Evolutionary conservation across 1,140 invertebrate species (phyloP), one percentile per base, ranked within the genome.

Genomic region (Lepeophtheirus salmonis): DNA sequence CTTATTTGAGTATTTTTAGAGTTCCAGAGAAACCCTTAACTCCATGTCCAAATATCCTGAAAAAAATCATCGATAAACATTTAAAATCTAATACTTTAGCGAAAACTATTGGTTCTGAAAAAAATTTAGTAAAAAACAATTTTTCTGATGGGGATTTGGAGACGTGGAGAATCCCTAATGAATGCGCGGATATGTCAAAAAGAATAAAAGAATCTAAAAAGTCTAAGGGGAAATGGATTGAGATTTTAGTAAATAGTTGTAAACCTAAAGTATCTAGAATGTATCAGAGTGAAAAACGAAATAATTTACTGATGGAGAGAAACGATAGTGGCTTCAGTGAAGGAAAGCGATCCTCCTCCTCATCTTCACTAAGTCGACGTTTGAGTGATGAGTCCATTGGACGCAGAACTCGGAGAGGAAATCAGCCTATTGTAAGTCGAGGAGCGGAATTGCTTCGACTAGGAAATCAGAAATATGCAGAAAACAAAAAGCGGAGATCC

Each of bases 371-470:
- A n/a, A 41, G 6, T 6, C 30, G 30, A 41, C 30, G 30, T n/a
- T 41, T 41, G 30, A 41, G 30, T 41, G 30, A 41, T 41, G 30
- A 41, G 30, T 41, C 30, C 30, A n/a, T n/a, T n/a, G n/a, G n/a
- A n/a, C 6, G n/a, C 30, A 10, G 6, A 41, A 41, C 30, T n/a
- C 30, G 30, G 6, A 6, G 30, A 41, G 6, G 30, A n/a, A n/a
- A n/a, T 6, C 6, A 6, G n/a, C 30, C 30, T n/a, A 41, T 41
- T n/a, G 30, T n/a, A 6, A 52, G 50, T 16, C 50, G 50, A 21
- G 50, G 12, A 4, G 50, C 50, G 4, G 50, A 52, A 52, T 21
- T 52, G 50, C 50, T 52, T 16, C n/a, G 50, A 14, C 50, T 52
- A 16, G 50, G 50, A 6, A 41, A 41, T 16, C 21, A 16, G 21